phyloP scores from a whole-genome alignment of 2,888 invertebrate genomes.

The Himalopsyche tibetana region DNA sequence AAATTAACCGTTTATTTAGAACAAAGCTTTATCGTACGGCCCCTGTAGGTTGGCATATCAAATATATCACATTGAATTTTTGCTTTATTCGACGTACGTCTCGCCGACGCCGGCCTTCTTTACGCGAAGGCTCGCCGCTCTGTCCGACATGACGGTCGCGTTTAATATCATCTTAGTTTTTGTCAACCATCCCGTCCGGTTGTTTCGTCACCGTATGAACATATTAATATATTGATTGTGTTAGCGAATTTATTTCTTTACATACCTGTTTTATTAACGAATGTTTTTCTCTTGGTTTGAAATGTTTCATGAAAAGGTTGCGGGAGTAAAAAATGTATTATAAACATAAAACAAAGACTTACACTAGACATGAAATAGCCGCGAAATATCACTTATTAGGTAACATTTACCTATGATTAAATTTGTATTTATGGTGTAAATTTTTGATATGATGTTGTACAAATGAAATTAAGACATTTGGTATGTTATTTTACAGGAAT shows the following conservation, averaged over 20 bases:
- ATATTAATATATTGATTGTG: constrained; percentile 47
- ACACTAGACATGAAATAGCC: constrained; percentile 65
- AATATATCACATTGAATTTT: constrained; percentile 48
- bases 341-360: constrained; percentile 65
- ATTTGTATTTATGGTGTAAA: constrained; percentile 79
- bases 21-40: constrained; percentile 60
- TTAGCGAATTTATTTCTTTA: constrained; percentile 58
- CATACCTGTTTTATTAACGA: constrained; percentile 55
- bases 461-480: constrained; percentile 78
- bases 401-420: constrained; percentile 77
- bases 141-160: background rate
- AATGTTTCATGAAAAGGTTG: constrained; percentile 51
- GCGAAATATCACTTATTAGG: constrained; percentile 69
- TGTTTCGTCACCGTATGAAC: constrained; percentile 17
- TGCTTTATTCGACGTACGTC: constrained; percentile 41
- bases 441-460: constrained; percentile 80
- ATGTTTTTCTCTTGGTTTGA: constrained; percentile 53
- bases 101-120: constrained; percentile 19
- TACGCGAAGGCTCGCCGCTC: background rate
- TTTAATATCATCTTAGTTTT: background rate
- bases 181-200: background rate
- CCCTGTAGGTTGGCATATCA: constrained; percentile 55
- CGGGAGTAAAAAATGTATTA: constrained; percentile 58
- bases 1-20: constrained; percentile 66
- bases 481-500: constrained; percentile 80